Evolutionary conservation across 2,888 invertebrate genomes (phyloP).

Genomic region (Rhingia rostrata): DNA sequence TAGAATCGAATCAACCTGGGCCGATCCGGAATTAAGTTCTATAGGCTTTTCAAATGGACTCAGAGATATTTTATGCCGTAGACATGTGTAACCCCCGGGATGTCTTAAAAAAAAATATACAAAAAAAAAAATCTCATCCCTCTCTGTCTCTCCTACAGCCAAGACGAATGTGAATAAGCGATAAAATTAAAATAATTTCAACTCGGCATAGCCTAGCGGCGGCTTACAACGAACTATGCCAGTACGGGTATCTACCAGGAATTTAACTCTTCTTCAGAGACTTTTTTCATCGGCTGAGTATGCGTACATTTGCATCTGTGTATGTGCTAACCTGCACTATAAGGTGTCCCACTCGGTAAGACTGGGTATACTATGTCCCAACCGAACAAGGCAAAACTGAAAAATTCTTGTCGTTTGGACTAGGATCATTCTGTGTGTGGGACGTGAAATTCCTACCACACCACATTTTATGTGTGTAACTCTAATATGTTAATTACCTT

Average conservation of each 20-base stretch:
- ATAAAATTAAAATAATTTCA: constrained; percentile 70
- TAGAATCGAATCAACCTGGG: constrained; percentile 63
- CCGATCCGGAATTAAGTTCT: constrained; percentile 67
- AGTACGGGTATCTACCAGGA: constrained; percentile 23
- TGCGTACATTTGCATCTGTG: not conserved
- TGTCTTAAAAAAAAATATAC: constrained; percentile 12
- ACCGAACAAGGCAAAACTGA: constrained; percentile 27
- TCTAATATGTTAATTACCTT: constrained; percentile 76
- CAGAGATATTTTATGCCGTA: not conserved
- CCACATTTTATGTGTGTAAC: constrained; percentile 75
- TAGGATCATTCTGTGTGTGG: constrained; percentile 72
- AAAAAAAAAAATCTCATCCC: not conserved
- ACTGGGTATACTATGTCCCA: not conserved
- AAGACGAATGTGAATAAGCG: constrained; percentile 66
- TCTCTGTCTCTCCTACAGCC: not conserved
- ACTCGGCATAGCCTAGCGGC: constrained; percentile 17
- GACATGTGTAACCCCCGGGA: constrained; percentile 45
- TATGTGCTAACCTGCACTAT: not conserved
- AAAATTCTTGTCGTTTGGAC: constrained; percentile 50
- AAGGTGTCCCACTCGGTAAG: constrained; percentile 45
- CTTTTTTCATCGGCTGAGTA: constrained; percentile 34
- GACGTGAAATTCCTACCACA: constrained; percentile 75
- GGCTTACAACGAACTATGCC: constrained; percentile 17
- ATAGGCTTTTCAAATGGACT: constrained; percentile 10
- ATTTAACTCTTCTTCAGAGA: constrained; percentile 15